These are phyloP conservation scores for Sebastes cheni DNA, from an alignment of 2,797 vertebrate genomes.

Conservation along the genomic window DNA sequence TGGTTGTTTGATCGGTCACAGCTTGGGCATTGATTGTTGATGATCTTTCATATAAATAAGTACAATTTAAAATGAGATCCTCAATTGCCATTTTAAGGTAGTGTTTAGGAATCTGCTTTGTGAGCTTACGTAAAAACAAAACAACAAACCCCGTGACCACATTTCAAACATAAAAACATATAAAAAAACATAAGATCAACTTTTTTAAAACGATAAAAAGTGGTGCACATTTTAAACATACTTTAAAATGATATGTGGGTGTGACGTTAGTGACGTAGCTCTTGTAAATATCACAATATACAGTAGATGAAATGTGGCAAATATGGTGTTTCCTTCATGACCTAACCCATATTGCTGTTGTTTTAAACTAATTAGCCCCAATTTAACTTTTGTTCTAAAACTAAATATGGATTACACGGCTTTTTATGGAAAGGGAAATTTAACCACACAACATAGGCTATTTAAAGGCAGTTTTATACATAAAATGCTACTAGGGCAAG, in stretches of 20 bases:
- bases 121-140: background rate
- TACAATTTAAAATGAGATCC: background rate
- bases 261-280: background rate
- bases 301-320: background rate
- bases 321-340: background rate
- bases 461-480: slow-evolving; percentile 2
- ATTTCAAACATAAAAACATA: background rate
- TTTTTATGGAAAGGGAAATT: background rate
- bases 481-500: background rate
- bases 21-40: background rate
- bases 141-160: background rate
- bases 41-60: background rate
- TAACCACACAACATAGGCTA: background rate
- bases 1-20: slow-evolving; percentile 1
- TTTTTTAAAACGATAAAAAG: background rate
- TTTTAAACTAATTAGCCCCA: background rate
- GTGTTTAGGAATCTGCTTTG: background rate
- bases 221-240: background rate
- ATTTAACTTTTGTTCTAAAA: background rate
- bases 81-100: background rate
- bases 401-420: background rate
- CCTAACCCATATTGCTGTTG: background rate
- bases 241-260: background rate
- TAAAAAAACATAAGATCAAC: background rate
- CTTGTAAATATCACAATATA: background rate